Evolutionary conservation across 30 jellyfish, hydroid and myxozoan species (phyloP).

Genomic region (Nemopilema nomurai): DNA sequence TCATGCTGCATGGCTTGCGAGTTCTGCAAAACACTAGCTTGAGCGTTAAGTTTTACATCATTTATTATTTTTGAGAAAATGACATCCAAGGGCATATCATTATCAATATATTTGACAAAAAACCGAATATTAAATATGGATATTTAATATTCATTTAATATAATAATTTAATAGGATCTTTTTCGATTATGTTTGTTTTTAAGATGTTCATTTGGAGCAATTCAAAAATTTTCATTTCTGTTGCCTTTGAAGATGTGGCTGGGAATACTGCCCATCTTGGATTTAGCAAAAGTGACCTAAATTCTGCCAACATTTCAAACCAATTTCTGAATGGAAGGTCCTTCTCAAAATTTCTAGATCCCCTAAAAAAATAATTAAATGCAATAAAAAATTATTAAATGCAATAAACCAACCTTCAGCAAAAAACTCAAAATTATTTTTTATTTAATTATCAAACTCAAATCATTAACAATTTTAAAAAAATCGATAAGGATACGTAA

Average conservation of each 20-base stretch:
- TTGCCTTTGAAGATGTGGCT: conserved; percentile 8
- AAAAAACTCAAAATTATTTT: too few species aligned
- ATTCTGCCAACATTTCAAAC: not conserved
- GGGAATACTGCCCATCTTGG: conserved; percentile 21
- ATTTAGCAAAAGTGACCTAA: conserved; percentile 1
- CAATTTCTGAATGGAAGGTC: conserved; percentile 10
- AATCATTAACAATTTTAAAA: too few species aligned
- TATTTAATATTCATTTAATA: too few species aligned
- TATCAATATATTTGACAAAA: conserved; percentile 4
- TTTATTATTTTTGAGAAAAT: conserved; percentile 1
- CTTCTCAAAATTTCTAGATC: not conserved
- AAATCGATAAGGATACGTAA: too few species aligned
- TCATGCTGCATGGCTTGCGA: conserved; percentile 6
- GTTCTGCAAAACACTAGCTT: conserved; percentile 18
- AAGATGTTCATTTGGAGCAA: not conserved
- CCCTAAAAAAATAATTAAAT: too few species aligned
- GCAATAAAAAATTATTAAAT: too few species aligned
- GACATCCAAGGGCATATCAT: not conserved
- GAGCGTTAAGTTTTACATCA: not conserved
- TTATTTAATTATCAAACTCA: too few species aligned
- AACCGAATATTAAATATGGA: conserved; percentile 2
- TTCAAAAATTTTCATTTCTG: not conserved
- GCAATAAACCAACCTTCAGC: too few species aligned
- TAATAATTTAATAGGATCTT: conserved; percentile 7
- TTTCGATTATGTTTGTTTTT: conserved; percentile 7